Base-by-base conservation (phyloP, 2,113 vertebrate species). In the Zeus faber region DNA sequence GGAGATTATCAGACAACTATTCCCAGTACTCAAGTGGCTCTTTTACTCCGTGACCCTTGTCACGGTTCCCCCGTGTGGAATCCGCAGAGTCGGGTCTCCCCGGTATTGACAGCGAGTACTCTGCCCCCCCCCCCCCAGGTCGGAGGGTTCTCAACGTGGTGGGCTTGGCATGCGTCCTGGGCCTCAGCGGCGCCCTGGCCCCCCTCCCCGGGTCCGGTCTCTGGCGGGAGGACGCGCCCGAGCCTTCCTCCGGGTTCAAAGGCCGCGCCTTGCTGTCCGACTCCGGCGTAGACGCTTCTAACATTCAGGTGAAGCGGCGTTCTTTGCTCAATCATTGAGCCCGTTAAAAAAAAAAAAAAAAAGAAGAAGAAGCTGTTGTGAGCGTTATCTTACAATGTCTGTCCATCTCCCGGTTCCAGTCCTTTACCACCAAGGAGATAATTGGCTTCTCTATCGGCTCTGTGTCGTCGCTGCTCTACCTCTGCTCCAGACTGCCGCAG, bases 401-500 rank as follows among this genome's bases (percentile, higher is more conserved):
- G 29, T 33, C 29, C 3, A 33, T 33, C 13, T 33, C 13, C 64
- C 26, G 10, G 1, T 45, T 67, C 24, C 81, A 98, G 95, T 67
- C 87, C 8, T 95, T 97, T 80, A 90, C 72, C 22, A 67, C 71
- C 22, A 89, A 81, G 20, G 93, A 97, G 68, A 91, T 96, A 14
- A 14, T 93, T 0, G 97, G 97, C 6, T 95, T 96, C 8, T 31
- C 78, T 22, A 85, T 98, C 0, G 96, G 97, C 23, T 96, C 95
- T 0, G 0, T 94, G 48, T 98, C 96, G 3, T 95, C 94, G 0
- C 22, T 95, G 46, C 87, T 98, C 2, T 99, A 98, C 83, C 88
- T 98, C 52, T 79, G 76, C 35, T 98, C 96, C 59, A 89, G 97
- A 9, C 58, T 95, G 16, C 95, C 97, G 0, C 96, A 98, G 87